Base-by-base conservation (phyloP, 2,797 vertebrate genomes). In the Perodicticus potto region DNA sequence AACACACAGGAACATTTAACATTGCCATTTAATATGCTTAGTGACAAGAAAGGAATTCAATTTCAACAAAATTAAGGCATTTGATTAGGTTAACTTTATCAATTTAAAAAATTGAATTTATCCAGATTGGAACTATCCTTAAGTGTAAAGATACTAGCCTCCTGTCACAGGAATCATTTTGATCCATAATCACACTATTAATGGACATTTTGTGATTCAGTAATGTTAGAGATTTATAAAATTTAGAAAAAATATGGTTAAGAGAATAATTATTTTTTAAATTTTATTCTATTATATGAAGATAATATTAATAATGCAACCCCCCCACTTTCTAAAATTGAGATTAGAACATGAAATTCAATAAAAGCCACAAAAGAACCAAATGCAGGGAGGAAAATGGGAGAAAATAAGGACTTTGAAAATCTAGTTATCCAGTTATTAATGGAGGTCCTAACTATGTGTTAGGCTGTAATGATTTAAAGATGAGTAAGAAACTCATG, bases 281-380 rank as follows among this genome's bases (percentile, higher is more conserved):
- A 95, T 22, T 25, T 74, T 53, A 94, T 92, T 89, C 84, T 81
- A 81, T 65, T 88, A 82, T 49, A 22, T 86, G 45, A 74, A 89
- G 94, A 74, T 78, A 92, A 77, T 92, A 95, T 34, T 87, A 96
- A 91, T 76, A 86, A 88, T 57, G 17, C 23, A 78, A 53, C 4
- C 49, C 0, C 19, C 8, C 27, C 87, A 86, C 81, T 73, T 97
- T 81, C 73, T 93, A 94, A 96, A 96, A 49, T 29, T 95, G 63
- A 93, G 37, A 90, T 82, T 70, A 86, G 61, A 95, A 82, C 29
- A 90, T 32, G 32, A 94, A 94, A 90, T 91, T 96, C 85, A 94
- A 88, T 86, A 65, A 91, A 91, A 93, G 45, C 22, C 70, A 81
- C 17, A 88, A 91, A 83, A 55, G 37, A 85, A 93, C 9, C 59